Evolutionary conservation across 2,113 vertebrate species (phyloP).

Genomic region (Crotalus viridis): DNA sequence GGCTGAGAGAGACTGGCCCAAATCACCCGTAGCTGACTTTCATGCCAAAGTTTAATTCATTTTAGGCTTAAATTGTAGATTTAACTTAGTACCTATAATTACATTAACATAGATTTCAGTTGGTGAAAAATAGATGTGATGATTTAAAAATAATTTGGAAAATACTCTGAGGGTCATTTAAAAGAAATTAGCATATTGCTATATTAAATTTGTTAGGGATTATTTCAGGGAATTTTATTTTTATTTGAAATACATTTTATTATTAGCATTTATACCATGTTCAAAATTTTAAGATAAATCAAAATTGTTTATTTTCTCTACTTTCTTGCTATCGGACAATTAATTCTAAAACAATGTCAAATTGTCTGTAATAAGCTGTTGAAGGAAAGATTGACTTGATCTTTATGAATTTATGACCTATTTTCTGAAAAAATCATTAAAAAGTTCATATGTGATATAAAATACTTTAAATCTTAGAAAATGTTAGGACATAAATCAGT

Average conservation of each 20-base stretch:
- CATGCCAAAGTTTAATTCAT: not conserved
- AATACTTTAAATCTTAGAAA: not conserved
- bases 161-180: not conserved
- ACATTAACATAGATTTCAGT: not conserved
- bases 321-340: not conserved
- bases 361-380: not conserved
- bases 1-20: not conserved
- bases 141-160: not conserved
- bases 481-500: not conserved
- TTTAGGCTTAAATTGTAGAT: not conserved
- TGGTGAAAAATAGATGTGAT: not conserved
- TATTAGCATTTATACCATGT: not conserved
- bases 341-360: slow-evolving; percentile 10
- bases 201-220: slow-evolving; percentile 56
- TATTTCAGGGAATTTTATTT: slow-evolving; percentile 46
- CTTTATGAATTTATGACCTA: not conserved
- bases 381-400: not conserved
- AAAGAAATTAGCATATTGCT: not conserved
- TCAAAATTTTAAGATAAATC: slow-evolving; percentile 46
- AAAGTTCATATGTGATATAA: not conserved
- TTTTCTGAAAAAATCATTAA: not conserved
- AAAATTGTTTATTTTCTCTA: not conserved
- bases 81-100: not conserved
- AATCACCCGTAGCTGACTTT: not conserved
- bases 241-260: slow-evolving; percentile 53